phyloP scores from a whole-genome alignment of 2,113 vertebrate genomes.

The Cephalopterus ornatus region DNA sequence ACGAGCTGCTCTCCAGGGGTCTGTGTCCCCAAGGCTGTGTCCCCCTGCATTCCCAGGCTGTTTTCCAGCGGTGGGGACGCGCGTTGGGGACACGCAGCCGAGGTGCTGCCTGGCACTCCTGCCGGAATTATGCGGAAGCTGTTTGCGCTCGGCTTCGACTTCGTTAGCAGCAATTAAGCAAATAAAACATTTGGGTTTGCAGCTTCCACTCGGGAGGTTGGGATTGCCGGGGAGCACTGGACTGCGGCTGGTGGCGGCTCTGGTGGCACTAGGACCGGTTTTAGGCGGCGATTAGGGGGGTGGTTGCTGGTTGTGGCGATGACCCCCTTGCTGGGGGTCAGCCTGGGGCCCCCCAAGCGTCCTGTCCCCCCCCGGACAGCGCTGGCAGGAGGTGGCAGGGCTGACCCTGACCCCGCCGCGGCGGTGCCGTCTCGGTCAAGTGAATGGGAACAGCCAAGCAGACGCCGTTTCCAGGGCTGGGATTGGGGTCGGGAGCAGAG shows the following conservation, averaged over 20 bases:
- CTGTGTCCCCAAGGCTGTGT: background rate
- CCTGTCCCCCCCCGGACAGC: background rate
- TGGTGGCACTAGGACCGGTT: accelerated
- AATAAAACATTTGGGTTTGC: background rate
- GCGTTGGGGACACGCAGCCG: background rate
- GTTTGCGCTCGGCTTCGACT: background rate
- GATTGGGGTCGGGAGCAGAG: background rate
- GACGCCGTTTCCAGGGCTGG: background rate
- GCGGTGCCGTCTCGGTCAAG: background rate
- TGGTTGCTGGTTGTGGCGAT: background rate
- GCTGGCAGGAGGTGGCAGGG: background rate
- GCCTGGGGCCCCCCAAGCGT: background rate
- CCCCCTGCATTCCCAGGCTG: background rate
- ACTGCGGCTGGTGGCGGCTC: background rate
- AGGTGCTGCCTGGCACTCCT: background rate
- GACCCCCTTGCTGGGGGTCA: background rate
- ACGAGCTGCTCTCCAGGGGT: accelerated
- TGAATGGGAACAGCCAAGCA: background rate
- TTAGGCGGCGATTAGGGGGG: too few species aligned
- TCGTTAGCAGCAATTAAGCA: background rate
- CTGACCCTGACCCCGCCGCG: background rate
- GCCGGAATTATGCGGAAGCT: background rate
- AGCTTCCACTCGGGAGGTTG: background rate
- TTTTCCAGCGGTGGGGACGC: background rate
- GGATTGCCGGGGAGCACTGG: accelerated